Conservation (phyloP, 2,888 invertebrate species). For the Xestoiulus laeticollis region DNA sequence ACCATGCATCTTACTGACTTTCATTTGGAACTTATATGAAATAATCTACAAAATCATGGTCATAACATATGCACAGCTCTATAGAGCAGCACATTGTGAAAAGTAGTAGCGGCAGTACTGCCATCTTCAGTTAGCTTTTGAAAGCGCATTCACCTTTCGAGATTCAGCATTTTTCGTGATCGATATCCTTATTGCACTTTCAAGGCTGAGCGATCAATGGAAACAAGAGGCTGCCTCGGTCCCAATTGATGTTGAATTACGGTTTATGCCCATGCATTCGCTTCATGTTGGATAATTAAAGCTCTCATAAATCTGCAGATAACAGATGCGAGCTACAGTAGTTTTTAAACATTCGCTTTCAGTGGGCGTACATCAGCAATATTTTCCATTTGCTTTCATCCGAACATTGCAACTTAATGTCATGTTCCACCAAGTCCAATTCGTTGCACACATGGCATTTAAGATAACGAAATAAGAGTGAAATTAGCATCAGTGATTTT, state of each 20-base stretch:
- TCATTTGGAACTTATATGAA: no score
- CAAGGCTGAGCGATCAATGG: background rate
- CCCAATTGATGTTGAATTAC: background rate
- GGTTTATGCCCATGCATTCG: background rate
- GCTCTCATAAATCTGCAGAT: background rate
- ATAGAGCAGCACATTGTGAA: no score
- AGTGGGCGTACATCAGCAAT: background rate
- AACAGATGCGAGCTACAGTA: background rate
- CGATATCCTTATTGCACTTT: background rate
- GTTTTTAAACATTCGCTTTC: background rate
- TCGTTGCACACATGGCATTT: background rate
- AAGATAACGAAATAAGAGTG: background rate
- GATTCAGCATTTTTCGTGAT: background rate
- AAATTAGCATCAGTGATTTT: background rate
- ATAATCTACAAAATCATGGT: no score
- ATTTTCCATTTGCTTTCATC: background rate
- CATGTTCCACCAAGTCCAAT: background rate
- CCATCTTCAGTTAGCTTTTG: background rate
- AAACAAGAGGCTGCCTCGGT: background rate
- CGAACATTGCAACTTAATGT: background rate
- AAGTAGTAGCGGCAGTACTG: background rate
- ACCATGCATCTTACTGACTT: no score
- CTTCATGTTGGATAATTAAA: background rate
- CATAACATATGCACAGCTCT: no score
- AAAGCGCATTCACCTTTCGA: background rate